phyloP scores from a whole-genome alignment of 2,888 invertebrate genomes.

The Aspidiotus rigidus region DNA sequence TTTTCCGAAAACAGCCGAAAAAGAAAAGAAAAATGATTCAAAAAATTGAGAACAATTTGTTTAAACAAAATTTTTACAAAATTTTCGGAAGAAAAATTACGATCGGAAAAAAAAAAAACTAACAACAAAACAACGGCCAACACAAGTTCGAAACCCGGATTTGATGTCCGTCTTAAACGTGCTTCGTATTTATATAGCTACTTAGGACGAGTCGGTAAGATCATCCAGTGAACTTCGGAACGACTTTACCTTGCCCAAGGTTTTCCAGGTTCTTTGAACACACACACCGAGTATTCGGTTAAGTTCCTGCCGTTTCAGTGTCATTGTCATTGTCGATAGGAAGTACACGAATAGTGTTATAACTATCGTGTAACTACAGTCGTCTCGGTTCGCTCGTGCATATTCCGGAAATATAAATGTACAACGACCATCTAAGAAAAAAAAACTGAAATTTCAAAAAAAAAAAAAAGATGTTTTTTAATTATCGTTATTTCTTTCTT shows the following conservation, averaged over 20 bases:
- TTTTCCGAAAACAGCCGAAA: not conserved
- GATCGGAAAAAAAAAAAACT: too few relatives aligned
- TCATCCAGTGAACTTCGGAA: constrained; percentile 25
- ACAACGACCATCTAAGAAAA: too few relatives aligned
- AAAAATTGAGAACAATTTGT: constrained; percentile 12
- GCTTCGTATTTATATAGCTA: constrained; percentile 12
- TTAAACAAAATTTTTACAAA: constrained; percentile 14
- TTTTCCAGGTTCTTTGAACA: constrained; percentile 30
- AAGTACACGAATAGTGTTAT: constrained; percentile 3
- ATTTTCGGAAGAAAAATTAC: constrained; percentile 6
- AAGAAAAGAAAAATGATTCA: constrained; percentile 4
- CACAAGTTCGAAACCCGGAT: constrained; percentile 22
- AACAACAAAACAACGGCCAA: constrained; percentile 23
- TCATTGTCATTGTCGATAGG: constrained; percentile 15
- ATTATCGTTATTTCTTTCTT: not conserved
- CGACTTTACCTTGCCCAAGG: constrained; percentile 30
- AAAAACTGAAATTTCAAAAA: not conserved
- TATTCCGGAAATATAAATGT: constrained; percentile 11
- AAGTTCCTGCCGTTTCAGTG: constrained; percentile 27
- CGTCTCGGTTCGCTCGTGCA: not conserved
- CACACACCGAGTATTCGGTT: constrained; percentile 9
- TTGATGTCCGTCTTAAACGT: constrained; percentile 10
- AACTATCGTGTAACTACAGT: not conserved
- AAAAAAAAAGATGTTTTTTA: constrained; percentile 1
- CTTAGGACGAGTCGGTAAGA: constrained; percentile 7